A percentile compares a stretch with the other conserved stretches of the same genome.
phyloP scores from a whole-genome alignment of 2,888 invertebrate species.

The Cyaniris semiargus region DNA sequence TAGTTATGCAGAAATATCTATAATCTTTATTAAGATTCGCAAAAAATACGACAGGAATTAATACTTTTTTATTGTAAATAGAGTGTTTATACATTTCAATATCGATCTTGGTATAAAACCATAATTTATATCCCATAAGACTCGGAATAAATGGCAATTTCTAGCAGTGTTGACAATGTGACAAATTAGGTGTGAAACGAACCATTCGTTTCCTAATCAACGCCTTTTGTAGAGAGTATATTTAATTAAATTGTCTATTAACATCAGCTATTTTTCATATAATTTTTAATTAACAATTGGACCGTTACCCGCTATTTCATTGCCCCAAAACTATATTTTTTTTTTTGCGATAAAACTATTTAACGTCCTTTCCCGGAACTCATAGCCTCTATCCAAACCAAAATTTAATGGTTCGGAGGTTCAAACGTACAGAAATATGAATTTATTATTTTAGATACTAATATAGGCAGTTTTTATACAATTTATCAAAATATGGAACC shows the following conservation, averaged over 20 bases:
- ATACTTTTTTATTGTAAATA: neutral
- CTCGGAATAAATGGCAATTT: neutral
- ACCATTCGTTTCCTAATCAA: neutral
- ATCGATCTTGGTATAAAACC: neutral
- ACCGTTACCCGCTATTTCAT: no score
- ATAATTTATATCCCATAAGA: neutral
- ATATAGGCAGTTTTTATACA: no score
- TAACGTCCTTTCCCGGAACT: no score
- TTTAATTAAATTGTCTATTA: neutral
- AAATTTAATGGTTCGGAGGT: no score
- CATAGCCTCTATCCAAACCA: no score
- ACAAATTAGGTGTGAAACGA: conserved; percentile 13
- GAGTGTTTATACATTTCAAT: neutral
- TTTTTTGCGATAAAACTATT: no score
- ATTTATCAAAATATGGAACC: no score
- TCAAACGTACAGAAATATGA: no score
- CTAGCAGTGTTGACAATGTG: neutral
- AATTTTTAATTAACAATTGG: no score
- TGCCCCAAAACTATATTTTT: no score
- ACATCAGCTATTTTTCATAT: neutral
- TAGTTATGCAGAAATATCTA: neutral
- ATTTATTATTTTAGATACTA: no score
- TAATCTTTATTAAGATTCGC: conserved; percentile 4
- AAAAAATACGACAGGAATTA: conserved; percentile 8
- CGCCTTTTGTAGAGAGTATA: neutral